Evolutionary conservation across 2,797 vertebrate genomes (phyloP).

Genomic region (Rhincodon typus): DNA sequence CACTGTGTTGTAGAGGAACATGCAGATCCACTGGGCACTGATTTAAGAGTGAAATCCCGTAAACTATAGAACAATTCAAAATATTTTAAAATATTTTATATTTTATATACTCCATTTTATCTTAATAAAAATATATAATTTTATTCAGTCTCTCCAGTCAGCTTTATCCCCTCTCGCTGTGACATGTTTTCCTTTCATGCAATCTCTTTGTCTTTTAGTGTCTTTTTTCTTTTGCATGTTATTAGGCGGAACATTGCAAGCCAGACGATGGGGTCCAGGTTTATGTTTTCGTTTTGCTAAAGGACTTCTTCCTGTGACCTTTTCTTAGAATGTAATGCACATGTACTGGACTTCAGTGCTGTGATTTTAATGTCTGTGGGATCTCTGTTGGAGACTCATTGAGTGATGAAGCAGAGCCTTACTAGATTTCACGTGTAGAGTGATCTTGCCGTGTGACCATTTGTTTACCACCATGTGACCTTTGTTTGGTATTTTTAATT

Average conservation of each 20-base stretch:
- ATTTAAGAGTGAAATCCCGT: not conserved
- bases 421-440: conserved; percentile 72
- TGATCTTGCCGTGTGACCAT: conserved; percentile 65
- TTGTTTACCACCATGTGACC: conserved; percentile 74
- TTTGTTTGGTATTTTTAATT: conserved; percentile 61
- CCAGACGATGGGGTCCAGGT: conserved; percentile 63
- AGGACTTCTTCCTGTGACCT: conserved; percentile 58
- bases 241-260: conserved; percentile 61
- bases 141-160: conserved; percentile 45
- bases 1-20: not conserved
- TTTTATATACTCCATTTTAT: not conserved
- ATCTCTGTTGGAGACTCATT: conserved; percentile 73
- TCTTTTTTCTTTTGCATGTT: conserved; percentile 56
- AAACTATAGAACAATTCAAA: not conserved
- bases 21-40: not conserved
- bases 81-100: not conserved
- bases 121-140: not conserved
- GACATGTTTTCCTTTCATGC: conserved; percentile 37
- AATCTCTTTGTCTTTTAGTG: conserved; percentile 37
- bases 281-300: conserved; percentile 61
- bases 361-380: conserved; percentile 73
- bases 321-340: conserved; percentile 61
- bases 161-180: conserved; percentile 41
- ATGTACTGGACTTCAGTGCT: conserved; percentile 70
- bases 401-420: conserved; percentile 61